phyloP scores from a whole-genome alignment of 35 echinoderm and acorn worm species.

The Eucidaris tribuloides region DNA sequence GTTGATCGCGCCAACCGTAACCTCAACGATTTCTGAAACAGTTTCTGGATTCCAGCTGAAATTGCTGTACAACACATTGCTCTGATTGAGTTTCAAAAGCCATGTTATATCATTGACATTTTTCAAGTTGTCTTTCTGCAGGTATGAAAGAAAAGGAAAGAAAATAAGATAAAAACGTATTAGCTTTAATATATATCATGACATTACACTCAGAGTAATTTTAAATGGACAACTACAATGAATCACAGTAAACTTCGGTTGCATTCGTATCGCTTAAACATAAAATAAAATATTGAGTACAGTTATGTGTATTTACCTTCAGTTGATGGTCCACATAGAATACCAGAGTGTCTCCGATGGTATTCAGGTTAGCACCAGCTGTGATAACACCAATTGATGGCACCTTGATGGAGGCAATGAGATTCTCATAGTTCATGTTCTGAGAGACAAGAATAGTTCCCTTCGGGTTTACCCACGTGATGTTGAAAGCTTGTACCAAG shows the following conservation, averaged over 20 bases:
- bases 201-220: neutral
- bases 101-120: conserved; percentile 62
- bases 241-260: too few species aligned
- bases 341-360: conserved; percentile 65
- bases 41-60: conserved; percentile 97
- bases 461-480: conserved; percentile 5
- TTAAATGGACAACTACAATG: neutral
- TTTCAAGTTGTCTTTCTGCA: conserved; percentile 53
- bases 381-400: conserved; percentile 61
- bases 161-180: neutral
- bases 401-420: conserved; percentile 31
- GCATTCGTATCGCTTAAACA: too few species aligned
- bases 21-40: conserved; percentile 58
- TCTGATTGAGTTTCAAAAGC: conserved; percentile 81
- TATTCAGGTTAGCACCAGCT: conserved; percentile 58
- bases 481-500: conserved; percentile 21
- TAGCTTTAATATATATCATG: neutral
- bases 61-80: conserved; percentile 93
- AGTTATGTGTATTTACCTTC: conserved; percentile 50
- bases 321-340: conserved; percentile 60
- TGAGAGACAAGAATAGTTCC: conserved; percentile 38
- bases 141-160: neutral
- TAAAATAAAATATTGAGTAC: neutral
- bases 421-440: conserved; percentile 39
- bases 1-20: conserved; percentile 45